A percentile compares a stretch with the other conserved stretches of the same genome.
Evolutionary conservation across 2,797 vertebrate species (phyloP).

Genomic region (Malurus splendens): DNA sequence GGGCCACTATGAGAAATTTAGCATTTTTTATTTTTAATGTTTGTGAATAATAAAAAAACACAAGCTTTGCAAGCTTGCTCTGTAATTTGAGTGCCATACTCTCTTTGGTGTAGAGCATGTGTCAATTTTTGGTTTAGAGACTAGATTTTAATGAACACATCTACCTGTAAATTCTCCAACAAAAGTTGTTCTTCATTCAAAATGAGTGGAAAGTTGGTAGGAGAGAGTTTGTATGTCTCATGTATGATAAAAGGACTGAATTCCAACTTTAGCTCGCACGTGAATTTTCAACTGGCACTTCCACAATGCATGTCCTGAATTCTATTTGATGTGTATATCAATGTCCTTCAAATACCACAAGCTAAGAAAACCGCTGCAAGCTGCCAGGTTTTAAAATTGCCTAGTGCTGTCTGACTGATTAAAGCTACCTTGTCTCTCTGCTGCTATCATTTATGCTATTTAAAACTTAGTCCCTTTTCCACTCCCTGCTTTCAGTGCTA

Average conservation of each 20-base stretch:
- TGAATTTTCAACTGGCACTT: not conserved
- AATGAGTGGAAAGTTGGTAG: not conserved
- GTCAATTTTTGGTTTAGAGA: not conserved
- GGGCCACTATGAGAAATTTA: not conserved
- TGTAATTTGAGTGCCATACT: not conserved
- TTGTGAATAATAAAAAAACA: not conserved
- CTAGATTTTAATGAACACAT: not conserved
- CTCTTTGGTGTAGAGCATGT: not conserved
- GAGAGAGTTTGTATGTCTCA: not conserved
- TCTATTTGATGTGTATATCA: constrained; percentile 40
- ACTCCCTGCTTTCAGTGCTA: not conserved
- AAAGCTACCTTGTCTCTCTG: constrained; percentile 17
- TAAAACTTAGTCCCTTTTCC: not conserved
- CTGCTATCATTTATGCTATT: constrained; percentile 13
- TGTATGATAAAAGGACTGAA: constrained; percentile 1
- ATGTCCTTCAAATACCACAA: constrained; percentile 32
- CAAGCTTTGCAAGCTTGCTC: not conserved
- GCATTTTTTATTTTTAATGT: not conserved
- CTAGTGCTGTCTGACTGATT: constrained; percentile 5
- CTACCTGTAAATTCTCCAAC: not conserved
- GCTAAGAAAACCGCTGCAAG: constrained; percentile 1
- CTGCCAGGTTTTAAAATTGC: constrained; percentile 17
- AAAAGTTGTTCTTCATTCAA: not conserved
- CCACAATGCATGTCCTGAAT: not conserved
- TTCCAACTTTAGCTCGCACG: not conserved